phyloP scores from a whole-genome alignment of 2,888 invertebrate genomes.

The Fragum fragum region DNA sequence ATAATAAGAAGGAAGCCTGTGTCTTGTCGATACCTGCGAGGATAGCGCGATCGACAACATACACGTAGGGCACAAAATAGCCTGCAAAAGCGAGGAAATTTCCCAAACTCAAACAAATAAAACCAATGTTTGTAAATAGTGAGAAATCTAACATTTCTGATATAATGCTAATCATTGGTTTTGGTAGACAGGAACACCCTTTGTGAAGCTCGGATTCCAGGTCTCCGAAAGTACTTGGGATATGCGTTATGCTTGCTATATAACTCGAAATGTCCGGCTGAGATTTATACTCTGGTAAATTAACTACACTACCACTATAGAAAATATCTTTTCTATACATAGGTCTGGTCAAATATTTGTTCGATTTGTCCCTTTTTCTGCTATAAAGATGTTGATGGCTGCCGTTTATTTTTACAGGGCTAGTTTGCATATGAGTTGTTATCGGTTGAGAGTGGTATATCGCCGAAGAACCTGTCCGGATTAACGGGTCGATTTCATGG shows the following conservation, averaged over 20 bases:
- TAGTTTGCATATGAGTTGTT: constrained; percentile 56
- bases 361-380: constrained; percentile 54
- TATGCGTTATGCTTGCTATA: constrained; percentile 95
- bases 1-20: constrained; percentile 86
- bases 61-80: constrained; percentile 85
- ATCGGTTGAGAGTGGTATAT: constrained; percentile 33
- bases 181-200: constrained; percentile 83
- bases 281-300: constrained; percentile 94
- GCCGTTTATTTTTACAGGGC: constrained; percentile 47
- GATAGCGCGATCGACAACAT: constrained; percentile 79
- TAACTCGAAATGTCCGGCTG: constrained; percentile 96
- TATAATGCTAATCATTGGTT: constrained; percentile 87
- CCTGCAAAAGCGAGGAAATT: constrained; percentile 89
- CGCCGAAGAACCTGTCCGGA: constrained; percentile 64
- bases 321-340: constrained; percentile 98
- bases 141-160: constrained; percentile 97
- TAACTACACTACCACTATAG: constrained; percentile 97
- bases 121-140: constrained; percentile 95
- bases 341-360: constrained; percentile 89
- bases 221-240: constrained; percentile 88
- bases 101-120: constrained; percentile 96
- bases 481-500: constrained; percentile 71
- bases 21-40: constrained; percentile 86
- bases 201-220: constrained; percentile 68
- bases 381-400: constrained; percentile 44